phyloP scores from a whole-genome alignment of 2,113 vertebrate species.

The Xenopus borealis region DNA sequence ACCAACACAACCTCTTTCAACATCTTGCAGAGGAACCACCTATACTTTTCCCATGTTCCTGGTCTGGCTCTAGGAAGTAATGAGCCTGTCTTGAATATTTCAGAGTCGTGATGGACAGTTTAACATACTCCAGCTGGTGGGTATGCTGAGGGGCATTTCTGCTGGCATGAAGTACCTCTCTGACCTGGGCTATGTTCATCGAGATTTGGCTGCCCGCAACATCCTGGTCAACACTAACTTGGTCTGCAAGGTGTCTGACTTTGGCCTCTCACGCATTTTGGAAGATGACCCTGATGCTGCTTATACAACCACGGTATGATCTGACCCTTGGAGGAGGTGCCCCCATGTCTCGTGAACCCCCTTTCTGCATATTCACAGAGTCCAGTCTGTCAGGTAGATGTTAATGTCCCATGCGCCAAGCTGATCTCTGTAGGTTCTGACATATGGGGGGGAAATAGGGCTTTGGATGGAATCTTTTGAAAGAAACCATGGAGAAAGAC shows the following conservation, averaged over 20 bases:
- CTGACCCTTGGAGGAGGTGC: no score
- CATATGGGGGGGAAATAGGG: no score
- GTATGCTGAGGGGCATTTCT: conserved; percentile 84
- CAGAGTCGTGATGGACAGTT: conserved; percentile 92
- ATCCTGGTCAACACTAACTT: conserved; percentile 92
- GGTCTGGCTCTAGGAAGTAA: fast-evolving
- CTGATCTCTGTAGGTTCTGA: no score
- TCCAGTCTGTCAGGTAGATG: no score
- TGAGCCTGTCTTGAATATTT: conserved; percentile 10
- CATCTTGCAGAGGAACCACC: no score
- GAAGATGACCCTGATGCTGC: conserved; percentile 89
- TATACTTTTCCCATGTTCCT: neutral
- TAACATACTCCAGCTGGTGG: conserved; percentile 89
- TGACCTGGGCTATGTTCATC: conserved; percentile 88
- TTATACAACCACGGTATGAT: conserved; percentile 86
- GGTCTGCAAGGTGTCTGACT: conserved; percentile 96
- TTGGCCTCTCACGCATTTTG: conserved; percentile 86
- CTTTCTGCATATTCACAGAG: no score
- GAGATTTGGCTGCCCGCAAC: conserved; percentile 91
- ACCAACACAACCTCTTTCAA: neutral
- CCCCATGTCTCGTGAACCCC: no score
- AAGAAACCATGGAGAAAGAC: no score
- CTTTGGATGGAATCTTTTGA: no score
- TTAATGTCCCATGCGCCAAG: no score
- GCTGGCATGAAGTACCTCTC: conserved; percentile 93